phyloP scores from a whole-genome alignment of 2,888 invertebrate species.

The Leucania comma region DNA sequence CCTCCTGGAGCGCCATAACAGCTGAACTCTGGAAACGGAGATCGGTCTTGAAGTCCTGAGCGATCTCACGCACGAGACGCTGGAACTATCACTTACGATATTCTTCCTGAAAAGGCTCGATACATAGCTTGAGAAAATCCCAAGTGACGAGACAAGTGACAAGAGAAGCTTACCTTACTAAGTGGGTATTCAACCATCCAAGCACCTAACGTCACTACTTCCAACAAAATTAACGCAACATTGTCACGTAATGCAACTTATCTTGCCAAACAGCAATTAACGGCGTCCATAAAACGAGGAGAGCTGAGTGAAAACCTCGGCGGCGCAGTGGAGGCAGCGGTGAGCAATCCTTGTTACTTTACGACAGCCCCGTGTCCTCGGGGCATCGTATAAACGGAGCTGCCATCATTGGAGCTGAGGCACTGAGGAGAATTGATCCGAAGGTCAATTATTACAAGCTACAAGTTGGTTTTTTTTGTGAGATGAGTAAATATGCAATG shows the following conservation, averaged over 20 bases:
- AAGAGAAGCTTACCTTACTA: neutral
- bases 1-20: no score
- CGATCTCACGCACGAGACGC: no score
- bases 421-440: neutral
- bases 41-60: no score
- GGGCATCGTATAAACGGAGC: slow-evolving; percentile 58
- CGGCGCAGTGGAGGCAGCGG: slow-evolving; percentile 24
- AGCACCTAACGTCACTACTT: no score
- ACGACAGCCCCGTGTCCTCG: slow-evolving; percentile 49
- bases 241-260: slow-evolving; percentile 23
- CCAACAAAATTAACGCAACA: neutral
- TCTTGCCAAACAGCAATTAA: slow-evolving; percentile 43
- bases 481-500: no score
- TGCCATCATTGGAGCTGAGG: slow-evolving; percentile 46
- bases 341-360: slow-evolving; percentile 58
- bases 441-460: slow-evolving; percentile 8
- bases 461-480: neutral
- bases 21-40: no score
- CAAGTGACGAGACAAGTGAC: neutral
- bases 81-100: no score
- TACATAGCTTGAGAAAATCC: neutral
- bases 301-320: slow-evolving; percentile 55
- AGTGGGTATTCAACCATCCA: neutral
- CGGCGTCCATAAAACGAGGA: slow-evolving; percentile 42
- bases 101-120: no score